Evolutionary conservation across 2,113 vertebrate genomes (phyloP).

Genomic region (Spea multiplicata): DNA sequence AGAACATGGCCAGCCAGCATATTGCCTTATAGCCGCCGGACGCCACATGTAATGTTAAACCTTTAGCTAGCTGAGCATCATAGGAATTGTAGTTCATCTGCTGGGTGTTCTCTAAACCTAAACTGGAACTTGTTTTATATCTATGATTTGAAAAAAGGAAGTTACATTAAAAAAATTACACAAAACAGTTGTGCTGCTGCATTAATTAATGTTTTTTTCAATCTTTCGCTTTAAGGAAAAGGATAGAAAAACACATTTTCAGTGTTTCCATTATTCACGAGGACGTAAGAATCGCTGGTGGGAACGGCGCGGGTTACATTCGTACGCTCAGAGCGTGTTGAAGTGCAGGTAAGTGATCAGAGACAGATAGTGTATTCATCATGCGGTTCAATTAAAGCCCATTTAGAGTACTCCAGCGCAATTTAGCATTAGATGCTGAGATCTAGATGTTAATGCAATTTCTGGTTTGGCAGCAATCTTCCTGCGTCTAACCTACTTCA

Average conservation of each 20-base stretch:
- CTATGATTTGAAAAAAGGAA: no score
- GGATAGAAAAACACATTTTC: not conserved
- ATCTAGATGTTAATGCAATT: conserved; percentile 36
- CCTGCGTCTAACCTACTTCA: conserved; percentile 16
- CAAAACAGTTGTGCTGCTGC: no score
- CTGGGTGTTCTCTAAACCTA: no score
- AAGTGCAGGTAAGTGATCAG: not conserved
- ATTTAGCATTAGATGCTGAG: not conserved
- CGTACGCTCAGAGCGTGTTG: not conserved
- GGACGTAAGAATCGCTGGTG: not conserved
- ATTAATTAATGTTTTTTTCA: no score
- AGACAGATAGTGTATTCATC: conserved; percentile 19
- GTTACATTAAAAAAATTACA: no score
- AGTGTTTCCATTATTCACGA: not conserved
- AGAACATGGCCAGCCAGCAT: no score
- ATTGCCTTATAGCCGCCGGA: no score
- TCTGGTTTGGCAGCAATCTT: conserved; percentile 22
- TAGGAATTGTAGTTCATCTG: no score
- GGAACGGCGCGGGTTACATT: conserved; percentile 7
- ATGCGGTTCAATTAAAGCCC: conserved; percentile 36
- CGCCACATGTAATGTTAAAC: no score
- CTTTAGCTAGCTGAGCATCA: no score
- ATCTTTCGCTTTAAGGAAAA: not conserved
- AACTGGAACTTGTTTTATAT: no score
- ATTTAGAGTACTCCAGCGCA: conserved; percentile 25